Conservation (phyloP, 2,888 invertebrate species). For the Macrophya annulata region DNA sequence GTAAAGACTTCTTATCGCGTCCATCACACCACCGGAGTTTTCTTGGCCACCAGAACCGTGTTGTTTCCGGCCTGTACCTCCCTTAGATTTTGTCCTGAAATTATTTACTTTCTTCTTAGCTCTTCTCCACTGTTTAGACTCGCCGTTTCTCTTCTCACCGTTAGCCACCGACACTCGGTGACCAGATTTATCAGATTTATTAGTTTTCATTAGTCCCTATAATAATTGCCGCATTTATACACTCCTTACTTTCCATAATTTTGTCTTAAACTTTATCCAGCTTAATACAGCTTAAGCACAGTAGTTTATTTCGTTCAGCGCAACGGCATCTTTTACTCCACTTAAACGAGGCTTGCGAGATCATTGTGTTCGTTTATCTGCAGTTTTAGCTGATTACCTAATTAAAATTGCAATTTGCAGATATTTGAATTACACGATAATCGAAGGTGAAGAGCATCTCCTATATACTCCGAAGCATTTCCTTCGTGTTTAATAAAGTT, state of each 20-base stretch:
- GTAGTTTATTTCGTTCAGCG: neutral
- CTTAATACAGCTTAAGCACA: neutral
- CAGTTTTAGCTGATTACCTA: neutral
- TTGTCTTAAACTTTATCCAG: neutral
- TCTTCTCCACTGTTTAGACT: constrained; percentile 46
- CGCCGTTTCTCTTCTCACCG: constrained; percentile 18
- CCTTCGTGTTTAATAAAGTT: neutral
- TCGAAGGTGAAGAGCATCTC: neutral
- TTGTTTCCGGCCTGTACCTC: constrained; percentile 11
- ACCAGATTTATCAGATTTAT: constrained; percentile 9
- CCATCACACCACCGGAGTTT: constrained; percentile 65
- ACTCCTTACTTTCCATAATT: constrained; percentile 1
- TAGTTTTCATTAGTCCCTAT: constrained; percentile 33
- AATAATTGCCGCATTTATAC: neutral
- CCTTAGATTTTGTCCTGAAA: constrained; percentile 22
- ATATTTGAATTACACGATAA: neutral
- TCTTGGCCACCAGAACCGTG: constrained; percentile 22
- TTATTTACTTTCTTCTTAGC: constrained; percentile 26
- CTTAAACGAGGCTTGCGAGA: neutral
- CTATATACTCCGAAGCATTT: neutral
- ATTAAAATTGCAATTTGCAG: neutral
- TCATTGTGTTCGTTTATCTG: constrained; percentile 28
- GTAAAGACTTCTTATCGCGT: constrained; percentile 72
- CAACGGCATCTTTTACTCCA: constrained; percentile 11
- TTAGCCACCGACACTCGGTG: constrained; percentile 22